Evolutionary conservation across 2,797 vertebrate genomes (phyloP).

Genomic region (Sparus aurata): DNA sequence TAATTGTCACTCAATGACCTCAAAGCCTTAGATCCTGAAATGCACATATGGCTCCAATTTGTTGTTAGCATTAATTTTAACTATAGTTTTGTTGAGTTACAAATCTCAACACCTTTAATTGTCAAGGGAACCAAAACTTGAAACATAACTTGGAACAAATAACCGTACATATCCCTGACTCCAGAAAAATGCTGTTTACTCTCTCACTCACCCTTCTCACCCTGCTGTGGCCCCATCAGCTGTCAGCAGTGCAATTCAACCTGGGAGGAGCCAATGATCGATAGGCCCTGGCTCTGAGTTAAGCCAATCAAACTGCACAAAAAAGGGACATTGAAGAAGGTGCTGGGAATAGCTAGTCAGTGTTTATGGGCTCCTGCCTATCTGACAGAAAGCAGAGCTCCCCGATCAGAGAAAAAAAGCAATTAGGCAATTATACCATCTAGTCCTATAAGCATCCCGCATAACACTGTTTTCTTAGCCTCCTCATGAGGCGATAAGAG

Average conservation of each 20-base stretch:
- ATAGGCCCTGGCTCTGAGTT: constrained; percentile 52
- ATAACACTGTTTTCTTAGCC: constrained; percentile 85
- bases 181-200: constrained; percentile 73
- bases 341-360: constrained; percentile 71
- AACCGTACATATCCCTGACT: constrained; percentile 49
- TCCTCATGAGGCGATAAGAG: constrained; percentile 81
- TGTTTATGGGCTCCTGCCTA: constrained; percentile 84
- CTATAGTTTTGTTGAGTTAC: neutral
- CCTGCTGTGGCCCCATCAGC: constrained; percentile 86
- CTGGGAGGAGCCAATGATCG: constrained; percentile 79
- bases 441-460: constrained; percentile 77
- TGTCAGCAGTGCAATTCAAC: constrained; percentile 80
- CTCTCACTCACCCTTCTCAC: constrained; percentile 70
- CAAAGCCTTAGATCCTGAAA: neutral
- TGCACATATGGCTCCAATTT: neutral
- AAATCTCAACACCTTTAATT: constrained; percentile 7
- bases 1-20: constrained; percentile 17
- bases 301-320: constrained; percentile 74
- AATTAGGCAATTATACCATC: constrained; percentile 88
- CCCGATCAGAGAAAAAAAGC: constrained; percentile 80
- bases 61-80: constrained; percentile 3
- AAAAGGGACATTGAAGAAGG: constrained; percentile 78
- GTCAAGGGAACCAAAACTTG: constrained; percentile 43
- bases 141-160: constrained; percentile 53
- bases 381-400: constrained; percentile 86